A percentile compares a stretch with the other conserved stretches of the same genome.
Evolutionary conservation across 2,797 vertebrate genomes (phyloP).

Genomic region (Staurois parvus): DNA sequence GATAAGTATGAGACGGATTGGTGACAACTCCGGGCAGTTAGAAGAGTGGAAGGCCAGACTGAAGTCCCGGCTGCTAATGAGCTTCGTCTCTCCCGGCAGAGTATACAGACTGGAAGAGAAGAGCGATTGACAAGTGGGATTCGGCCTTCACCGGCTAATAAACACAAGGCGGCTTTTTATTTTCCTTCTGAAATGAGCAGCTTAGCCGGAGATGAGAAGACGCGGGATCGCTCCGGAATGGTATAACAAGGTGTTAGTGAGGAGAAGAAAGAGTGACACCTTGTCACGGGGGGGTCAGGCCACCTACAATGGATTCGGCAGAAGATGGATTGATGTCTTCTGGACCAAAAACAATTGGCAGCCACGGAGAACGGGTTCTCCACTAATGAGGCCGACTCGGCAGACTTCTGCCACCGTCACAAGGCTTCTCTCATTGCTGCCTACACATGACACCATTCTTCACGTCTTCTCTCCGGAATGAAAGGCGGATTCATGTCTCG

Average conservation of each 20-base stretch:
- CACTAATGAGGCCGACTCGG: not conserved
- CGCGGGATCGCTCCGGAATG: not conserved
- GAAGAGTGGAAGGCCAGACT: not conserved
- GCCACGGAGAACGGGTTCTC: not conserved
- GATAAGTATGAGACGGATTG: not conserved
- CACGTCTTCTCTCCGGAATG: too few species aligned
- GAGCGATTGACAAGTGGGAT: not conserved
- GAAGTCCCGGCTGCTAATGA: slow-evolving; percentile 6
- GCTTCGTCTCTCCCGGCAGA: not conserved
- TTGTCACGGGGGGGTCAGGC: not conserved
- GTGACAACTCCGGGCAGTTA: not conserved
- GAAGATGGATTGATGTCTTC: not conserved
- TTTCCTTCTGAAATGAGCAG: not conserved
- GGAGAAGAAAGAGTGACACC: not conserved
- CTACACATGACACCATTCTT: too few species aligned
- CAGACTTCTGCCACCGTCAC: not conserved
- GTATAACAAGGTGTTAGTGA: not conserved
- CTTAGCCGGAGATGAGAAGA: not conserved
- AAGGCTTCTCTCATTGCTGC: too few species aligned
- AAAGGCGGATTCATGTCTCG: too few species aligned
- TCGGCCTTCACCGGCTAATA: not conserved
- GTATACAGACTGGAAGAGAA: not conserved
- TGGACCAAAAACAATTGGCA: not conserved
- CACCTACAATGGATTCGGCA: not conserved
- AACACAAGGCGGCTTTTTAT: not conserved